A percentile compares a stretch with the other conserved stretches of the same genome.
phyloP scores from a whole-genome alignment of 2,797 vertebrate genomes.

The Sphaeramia orbicularis region DNA sequence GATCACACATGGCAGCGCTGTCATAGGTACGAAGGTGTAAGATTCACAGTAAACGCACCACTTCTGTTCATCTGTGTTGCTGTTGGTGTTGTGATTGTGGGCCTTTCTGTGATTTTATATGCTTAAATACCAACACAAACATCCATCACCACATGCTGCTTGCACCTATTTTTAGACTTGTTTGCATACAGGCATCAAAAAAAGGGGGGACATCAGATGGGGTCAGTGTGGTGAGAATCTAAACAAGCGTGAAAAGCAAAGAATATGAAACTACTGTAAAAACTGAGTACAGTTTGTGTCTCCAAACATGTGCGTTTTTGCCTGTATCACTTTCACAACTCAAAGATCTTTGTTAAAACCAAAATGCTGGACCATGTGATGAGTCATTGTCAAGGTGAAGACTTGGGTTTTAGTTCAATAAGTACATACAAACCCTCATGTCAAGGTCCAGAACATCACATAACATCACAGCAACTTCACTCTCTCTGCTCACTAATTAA shows the following conservation, averaged over 20 bases:
- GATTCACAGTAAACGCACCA: not conserved
- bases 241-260: slow-evolving; percentile 44
- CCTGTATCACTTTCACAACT: no score
- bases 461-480: slow-evolving; percentile 25
- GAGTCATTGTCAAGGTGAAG: no score
- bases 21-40: slow-evolving; percentile 18
- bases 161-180: slow-evolving; percentile 68
- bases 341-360: no score
- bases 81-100: not conserved
- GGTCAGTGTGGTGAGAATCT: slow-evolving; percentile 48
- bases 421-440: no score
- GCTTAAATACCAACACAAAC: no score
- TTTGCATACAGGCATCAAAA: slow-evolving; percentile 28
- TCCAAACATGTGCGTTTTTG: no score
- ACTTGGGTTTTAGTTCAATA: no score
- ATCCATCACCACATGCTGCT: slow-evolving; percentile 47
- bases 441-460: slow-evolving; percentile 9
- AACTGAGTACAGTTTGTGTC: no score
- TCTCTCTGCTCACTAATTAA: slow-evolving; percentile 12
- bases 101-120: no score
- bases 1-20: slow-evolving; percentile 19
- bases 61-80: slow-evolving; percentile 1
- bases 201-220: slow-evolving; percentile 31
- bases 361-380: no score
- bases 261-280: no score